Conservation (phyloP, 2,888 invertebrate species). For the Gari tellinella region DNA sequence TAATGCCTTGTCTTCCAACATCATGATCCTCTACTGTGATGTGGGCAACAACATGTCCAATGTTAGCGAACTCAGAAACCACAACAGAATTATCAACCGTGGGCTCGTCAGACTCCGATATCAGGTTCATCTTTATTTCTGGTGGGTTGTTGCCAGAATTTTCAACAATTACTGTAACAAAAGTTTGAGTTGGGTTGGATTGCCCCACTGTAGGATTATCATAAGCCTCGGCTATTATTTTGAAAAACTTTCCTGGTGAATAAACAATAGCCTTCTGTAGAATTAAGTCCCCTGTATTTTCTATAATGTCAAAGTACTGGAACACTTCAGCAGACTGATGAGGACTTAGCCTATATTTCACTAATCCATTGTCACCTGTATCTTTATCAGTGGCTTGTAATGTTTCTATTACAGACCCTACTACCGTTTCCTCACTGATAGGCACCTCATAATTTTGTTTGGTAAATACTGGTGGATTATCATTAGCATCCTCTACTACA, state of each 20-base stretch:
- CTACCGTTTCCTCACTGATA: conserved; percentile 55
- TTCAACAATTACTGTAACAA: conserved; percentile 87
- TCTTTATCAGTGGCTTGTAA: conserved; percentile 94
- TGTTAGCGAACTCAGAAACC: conserved; percentile 72
- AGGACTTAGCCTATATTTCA: conserved; percentile 84
- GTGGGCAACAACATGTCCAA: conserved; percentile 74
- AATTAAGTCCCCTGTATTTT: conserved; percentile 68
- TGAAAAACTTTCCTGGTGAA: conserved; percentile 62
- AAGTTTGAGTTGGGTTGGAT: conserved; percentile 68
- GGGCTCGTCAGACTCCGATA: conserved; percentile 57
- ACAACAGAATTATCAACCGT: neutral
- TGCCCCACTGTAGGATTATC: conserved; percentile 71
- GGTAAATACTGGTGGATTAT: conserved; percentile 67
- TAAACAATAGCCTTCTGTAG: conserved; percentile 67
- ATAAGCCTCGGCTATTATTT: conserved; percentile 73
- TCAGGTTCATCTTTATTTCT: conserved; percentile 83
- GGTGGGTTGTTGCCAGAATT: conserved; percentile 97
- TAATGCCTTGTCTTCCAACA: conserved; percentile 72
- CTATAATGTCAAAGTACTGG: conserved; percentile 65
- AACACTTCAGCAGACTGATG: conserved; percentile 68
- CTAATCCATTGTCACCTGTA: conserved; percentile 90
- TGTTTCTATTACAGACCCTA: conserved; percentile 58
- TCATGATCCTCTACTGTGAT: conserved; percentile 74
- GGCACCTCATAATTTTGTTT: conserved; percentile 57
- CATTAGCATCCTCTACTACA: conserved; percentile 68